Evolutionary conservation across 2,888 invertebrate species (phyloP).

Genomic region (Ichneumoninae sp.): DNA sequence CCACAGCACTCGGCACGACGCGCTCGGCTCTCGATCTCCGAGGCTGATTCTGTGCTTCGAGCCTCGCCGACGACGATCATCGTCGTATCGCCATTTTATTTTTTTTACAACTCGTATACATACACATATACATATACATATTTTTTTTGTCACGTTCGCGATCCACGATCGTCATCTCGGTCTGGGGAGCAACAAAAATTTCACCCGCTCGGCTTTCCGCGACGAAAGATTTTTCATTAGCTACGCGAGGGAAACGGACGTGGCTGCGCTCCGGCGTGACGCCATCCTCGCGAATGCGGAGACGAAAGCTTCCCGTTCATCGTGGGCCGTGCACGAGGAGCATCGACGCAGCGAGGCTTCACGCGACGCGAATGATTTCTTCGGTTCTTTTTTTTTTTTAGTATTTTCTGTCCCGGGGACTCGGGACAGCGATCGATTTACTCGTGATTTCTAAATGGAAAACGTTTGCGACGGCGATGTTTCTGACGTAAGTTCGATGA

Average conservation of each 20-base stretch:
- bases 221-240: neutral
- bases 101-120: neutral
- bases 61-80: conserved; percentile 35
- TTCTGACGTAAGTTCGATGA: conserved; percentile 23
- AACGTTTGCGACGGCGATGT: neutral
- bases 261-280: conserved; percentile 26
- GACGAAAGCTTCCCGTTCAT: conserved; percentile 29
- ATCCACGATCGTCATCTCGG: neutral
- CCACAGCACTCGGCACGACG: conserved; percentile 41
- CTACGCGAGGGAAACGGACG: conserved; percentile 12
- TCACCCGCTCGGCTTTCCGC: neutral
- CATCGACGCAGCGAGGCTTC: neutral
- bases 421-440: conserved; percentile 25
- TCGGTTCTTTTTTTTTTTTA: neutral
- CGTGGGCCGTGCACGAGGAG: neutral
- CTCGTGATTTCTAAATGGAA: neutral
- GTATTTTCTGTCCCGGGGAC: neutral
- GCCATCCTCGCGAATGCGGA: conserved; percentile 37
- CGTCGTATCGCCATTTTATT: conserved; percentile 36
- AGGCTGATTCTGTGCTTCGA: conserved; percentile 16
- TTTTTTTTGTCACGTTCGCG: neutral
- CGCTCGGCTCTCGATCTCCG: conserved; percentile 36
- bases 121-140: neutral
- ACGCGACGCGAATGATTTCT: conserved; percentile 37
- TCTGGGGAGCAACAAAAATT: neutral